Evolutionary conservation across 2,113 vertebrate genomes (phyloP), one percentile per base, ranked within the genome.

Genomic region (Amblyopsis rosae): DNA sequence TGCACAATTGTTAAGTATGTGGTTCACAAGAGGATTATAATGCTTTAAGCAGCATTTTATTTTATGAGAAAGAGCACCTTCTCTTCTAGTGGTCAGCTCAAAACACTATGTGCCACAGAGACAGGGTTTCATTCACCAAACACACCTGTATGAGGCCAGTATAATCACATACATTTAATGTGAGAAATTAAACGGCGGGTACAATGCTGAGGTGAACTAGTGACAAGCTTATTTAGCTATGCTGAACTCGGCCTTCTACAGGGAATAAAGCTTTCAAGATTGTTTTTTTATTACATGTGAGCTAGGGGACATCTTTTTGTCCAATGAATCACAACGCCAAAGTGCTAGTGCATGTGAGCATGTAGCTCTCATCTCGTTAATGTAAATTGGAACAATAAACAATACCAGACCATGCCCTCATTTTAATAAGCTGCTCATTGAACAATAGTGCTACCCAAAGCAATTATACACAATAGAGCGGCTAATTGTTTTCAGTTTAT

Each of bases 351-450:
- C 59, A 51, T 59, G 59, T 53, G 71, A 80, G 71, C 73, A 13
- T 69, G 61, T 35, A 61, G 62, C 1, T 65, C 12, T 81, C 62
- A 75, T 65, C 67, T 76, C 63, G 63, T 62, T 13, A 61, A 67
- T 68, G 83, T 67, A 65, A 69, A 84, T 65, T 80, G 56, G 79
- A 79, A 80, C 51, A 65, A 72, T 84, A 83, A 86, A 83, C 69
- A 83, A 62, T 58, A 67, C 67, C 3, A 71, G 62, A 26, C 55
- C 60, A 50, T 60, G 65, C 12, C 54, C 72, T 76, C 76, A 41
- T 59, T 82, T 84, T 71, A 80, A 80, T 58, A 65, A 74, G 62
- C 65, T 16, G 53, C 57, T 51, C 41, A 1, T 41, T 9, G 68
- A 53, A 65, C 59, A 51, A 65, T 65, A 65, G 68, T 1, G 9